Base-by-base conservation (phyloP, 2,888 invertebrate species). In the Platypus cylindrus region DNA sequence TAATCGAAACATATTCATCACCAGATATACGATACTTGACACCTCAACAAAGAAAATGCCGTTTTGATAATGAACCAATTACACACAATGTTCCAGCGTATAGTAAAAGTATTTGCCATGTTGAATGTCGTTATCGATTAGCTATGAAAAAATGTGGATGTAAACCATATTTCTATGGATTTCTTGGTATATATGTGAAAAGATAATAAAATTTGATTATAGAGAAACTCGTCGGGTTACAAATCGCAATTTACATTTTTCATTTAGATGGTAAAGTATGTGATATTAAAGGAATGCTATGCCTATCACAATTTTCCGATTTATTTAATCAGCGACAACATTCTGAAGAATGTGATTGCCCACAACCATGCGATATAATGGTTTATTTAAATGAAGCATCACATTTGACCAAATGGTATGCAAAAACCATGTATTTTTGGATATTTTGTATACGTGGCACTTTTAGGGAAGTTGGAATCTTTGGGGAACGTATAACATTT, bases 101-200 rank as follows among this genome's bases (percentile, higher is more conserved):
- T 52, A 73, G 72, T 46, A 66, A 65, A 0, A 67, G 68, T 35
- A 61, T 69, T 1, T 76, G 76, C 44, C 63, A 69, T 1, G 60
- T 70, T 34, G 50, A 64, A 1, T 77, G 75, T 46, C 57, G 74
- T 8, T 68, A 67, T 45, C 54, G 56, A 17, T 40, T 70, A 5
- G 66, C 70, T 0, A 36, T 66, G 25, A 54, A 66, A 29, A 47
- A 66, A 3, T 75, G 76, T 43, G 68, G 67, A 1, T 76, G 76
- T 48, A 63, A 61, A 16, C 75, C 75, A 0, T 73, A 69, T 43
- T 75, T 73, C 48, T 73, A 75, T 44, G 64, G 66, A 32, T 67
- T 67, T 45, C 64, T 68, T 47, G 65, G 72, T 68, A 55, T 46
- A 37, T 20, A 7, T 20, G 9, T 20, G 20, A 7, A 20, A 9